Conservation (phyloP, 2,888 invertebrate genomes). For the Drosophila kuntzei region DNA sequence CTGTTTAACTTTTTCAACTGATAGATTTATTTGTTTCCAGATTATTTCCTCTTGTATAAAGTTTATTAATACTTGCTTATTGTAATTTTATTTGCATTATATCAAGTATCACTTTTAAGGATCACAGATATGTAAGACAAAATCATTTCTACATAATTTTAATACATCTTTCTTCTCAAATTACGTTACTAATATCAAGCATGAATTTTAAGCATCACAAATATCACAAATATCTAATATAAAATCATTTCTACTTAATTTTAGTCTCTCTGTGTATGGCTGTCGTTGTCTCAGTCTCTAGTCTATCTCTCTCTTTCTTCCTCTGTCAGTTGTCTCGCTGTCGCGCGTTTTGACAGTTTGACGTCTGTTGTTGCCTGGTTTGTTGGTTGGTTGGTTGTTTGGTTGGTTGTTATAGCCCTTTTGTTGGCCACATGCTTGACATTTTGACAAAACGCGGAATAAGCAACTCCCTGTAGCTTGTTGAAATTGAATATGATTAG, state of each 20-base stretch:
- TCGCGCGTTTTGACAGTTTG: conserved; percentile 61
- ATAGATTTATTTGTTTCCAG: too few species aligned
- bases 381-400: conserved; percentile 14
- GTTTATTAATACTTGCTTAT: too few species aligned
- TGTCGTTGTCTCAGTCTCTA: neutral
- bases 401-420: conserved; percentile 43
- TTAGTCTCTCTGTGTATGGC: neutral
- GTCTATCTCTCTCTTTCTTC: neutral
- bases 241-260: neutral
- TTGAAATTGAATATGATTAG: conserved; percentile 72
- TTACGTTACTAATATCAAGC: too few species aligned
- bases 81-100: too few species aligned
- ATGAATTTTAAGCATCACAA: too few species aligned
- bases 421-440: conserved; percentile 61
- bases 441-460: conserved; percentile 67
- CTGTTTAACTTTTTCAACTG: too few species aligned
- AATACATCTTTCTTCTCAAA: too few species aligned
- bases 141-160: too few species aligned
- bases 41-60: too few species aligned
- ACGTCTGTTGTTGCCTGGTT: conserved; percentile 35
- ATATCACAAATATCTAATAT: neutral
- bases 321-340: conserved; percentile 31
- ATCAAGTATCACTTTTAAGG: too few species aligned
- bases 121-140: too few species aligned
- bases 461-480: conserved; percentile 20